A percentile compares a stretch with the other conserved stretches of the same genome.
phyloP scores from a whole-genome alignment of 2,797 vertebrate species.

The Pseudocheirus occidentalis region DNA sequence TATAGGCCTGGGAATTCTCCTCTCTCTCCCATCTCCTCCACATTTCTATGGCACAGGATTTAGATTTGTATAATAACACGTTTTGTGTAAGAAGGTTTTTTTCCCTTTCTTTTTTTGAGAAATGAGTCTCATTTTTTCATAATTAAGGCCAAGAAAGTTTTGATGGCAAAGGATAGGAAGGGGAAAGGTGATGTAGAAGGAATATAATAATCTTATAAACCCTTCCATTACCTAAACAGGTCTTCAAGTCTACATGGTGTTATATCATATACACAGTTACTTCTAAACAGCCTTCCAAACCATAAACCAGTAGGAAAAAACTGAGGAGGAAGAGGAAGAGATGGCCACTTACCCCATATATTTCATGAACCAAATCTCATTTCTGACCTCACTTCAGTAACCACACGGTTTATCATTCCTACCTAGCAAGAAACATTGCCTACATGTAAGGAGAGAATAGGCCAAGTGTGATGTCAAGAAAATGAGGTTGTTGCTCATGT shows the following conservation, averaged over 20 bases:
- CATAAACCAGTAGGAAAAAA: neutral
- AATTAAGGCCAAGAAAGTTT: neutral
- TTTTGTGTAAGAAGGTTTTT: neutral
- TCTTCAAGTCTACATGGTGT: neutral
- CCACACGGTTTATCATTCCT: constrained; percentile 30
- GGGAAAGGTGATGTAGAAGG: neutral
- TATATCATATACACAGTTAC: neutral
- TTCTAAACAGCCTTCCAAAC: neutral
- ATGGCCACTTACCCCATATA: neutral
- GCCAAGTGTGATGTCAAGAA: neutral
- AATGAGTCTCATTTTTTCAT: constrained; percentile 23
- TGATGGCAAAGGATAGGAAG: neutral
- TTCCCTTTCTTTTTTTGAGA: neutral
- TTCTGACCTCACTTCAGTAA: neutral
- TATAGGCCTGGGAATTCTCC: neutral
- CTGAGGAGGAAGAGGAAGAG: neutral
- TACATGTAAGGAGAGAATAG: constrained; percentile 24
- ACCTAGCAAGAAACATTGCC: constrained; percentile 25
- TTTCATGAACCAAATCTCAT: neutral
- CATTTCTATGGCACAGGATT: neutral
- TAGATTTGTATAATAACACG: neutral
- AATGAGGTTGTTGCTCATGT: neutral
- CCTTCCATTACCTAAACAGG: neutral
- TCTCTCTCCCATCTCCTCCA: too few relatives aligned
- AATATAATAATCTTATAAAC: constrained; percentile 13